These are phyloP conservation scores for Encarsia formosa DNA, from an alignment of 2,888 invertebrate species.

Conservation along the genomic window DNA sequence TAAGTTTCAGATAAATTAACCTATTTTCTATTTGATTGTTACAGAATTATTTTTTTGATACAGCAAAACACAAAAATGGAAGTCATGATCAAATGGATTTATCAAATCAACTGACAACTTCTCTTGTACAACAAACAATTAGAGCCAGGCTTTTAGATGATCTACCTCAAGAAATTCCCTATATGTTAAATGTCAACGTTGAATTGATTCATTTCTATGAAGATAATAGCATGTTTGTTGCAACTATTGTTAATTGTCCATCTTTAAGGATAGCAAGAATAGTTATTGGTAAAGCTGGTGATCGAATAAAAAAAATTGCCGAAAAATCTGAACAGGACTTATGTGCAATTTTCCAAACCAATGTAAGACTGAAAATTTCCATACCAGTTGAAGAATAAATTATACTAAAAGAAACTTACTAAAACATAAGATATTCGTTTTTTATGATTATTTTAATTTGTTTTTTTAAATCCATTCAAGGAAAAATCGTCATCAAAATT, in stretches of 20 bases:
- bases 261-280: conserved; percentile 60
- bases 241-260: conserved; percentile 64
- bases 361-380: conserved; percentile 36
- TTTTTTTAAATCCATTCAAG: no score
- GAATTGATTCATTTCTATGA: conserved; percentile 63
- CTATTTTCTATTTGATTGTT: no score
- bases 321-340: conserved; percentile 37
- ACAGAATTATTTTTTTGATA: conserved; percentile 65
- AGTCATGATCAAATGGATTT: conserved; percentile 63
- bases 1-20: no score
- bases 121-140: conserved; percentile 70
- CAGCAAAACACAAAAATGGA: conserved; percentile 67
- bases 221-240: conserved; percentile 56
- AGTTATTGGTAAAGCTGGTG: conserved; percentile 66
- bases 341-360: conserved; percentile 36
- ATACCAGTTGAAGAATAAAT: conserved; percentile 17
- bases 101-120: conserved; percentile 70
- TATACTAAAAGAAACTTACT: no score
- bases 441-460: no score
- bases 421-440: no score
- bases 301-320: conserved; percentile 66
- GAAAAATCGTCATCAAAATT: no score
- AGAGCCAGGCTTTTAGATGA: conserved; percentile 80
- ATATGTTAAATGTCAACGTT: conserved; percentile 62
- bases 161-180: conserved; percentile 83